Base-by-base conservation (phyloP, 2,888 invertebrate genomes). In the Agriopis marginaria region DNA sequence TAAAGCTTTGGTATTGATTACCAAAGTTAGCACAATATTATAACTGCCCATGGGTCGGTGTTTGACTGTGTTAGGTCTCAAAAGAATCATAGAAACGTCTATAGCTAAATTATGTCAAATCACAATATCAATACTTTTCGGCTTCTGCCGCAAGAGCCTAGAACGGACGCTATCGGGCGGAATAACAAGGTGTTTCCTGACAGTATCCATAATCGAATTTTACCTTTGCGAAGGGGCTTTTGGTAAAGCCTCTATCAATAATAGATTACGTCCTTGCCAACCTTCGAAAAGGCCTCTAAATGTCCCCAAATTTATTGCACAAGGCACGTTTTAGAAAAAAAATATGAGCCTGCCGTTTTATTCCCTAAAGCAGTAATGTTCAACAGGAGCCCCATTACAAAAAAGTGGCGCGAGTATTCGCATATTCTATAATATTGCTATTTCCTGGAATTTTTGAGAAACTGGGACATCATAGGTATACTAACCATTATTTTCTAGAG, bases 211-310 rank as follows among this genome's bases (percentile, higher is more conserved):
- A 82, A 84, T 81, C 78, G 79, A 82, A 78, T 79, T 82, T 81
- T 69, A 67, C 75, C 71, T 78, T 79, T 76, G 68, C 75, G 71
- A 75, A 80, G 79, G 74, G 78, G 77, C 75, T 80, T 79, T 76
- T 75, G 72, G 73, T 70, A 79, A 84, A 84, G 77, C 79, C 74
- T 81, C 80, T 85, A 84, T 88, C 83, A 86, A 89, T 88, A 87
- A 85, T 88, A 86, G 83, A 88, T 88, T 82, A 85, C 76, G 78
- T 79, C 79, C 82, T 83, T 79, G 75, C 79, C 79, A 80, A 84
- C 83, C 80, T 84, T 83, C 80, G 75, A 79, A 77, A 68, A 79
- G 82, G 76, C 76, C 78, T 77, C 79, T 82, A 82, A 84, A 86
- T 82, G 84, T 80, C 79, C 76, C 76, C 73, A 79, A 84, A 85